These are phyloP conservation scores for Agrotis segetum DNA, from an alignment of 2,888 invertebrate genomes.

Conservation along the genomic window DNA sequence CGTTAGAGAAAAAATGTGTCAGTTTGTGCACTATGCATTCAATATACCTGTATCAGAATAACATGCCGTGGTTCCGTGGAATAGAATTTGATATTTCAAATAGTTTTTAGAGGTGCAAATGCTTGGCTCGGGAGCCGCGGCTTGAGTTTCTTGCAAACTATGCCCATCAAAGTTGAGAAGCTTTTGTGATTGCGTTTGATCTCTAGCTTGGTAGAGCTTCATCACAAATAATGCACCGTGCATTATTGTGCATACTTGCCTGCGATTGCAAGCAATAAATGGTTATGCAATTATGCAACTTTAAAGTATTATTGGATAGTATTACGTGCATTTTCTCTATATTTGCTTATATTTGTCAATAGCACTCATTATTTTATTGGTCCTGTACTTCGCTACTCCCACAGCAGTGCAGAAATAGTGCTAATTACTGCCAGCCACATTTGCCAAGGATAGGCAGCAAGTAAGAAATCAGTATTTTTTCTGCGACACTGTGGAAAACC, in stretches of 20 bases:
- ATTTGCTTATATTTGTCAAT: no score
- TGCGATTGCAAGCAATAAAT: neutral
- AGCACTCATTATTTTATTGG: no score
- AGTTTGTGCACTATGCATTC: neutral
- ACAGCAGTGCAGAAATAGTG: no score
- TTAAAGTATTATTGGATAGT: no score
- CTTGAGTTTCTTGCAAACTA: conserved; percentile 44
- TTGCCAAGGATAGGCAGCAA: no score
- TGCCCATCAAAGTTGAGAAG: conserved; percentile 47
- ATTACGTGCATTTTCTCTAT: neutral
- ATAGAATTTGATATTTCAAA: conserved; percentile 43
- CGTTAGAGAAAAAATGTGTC: neutral
- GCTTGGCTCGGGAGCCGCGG: conserved; percentile 1
- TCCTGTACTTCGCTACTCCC: no score
- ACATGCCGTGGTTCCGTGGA: neutral
- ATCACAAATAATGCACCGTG: neutral
- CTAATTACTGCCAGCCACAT: no score
- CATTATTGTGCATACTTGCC: neutral
- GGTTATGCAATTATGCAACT: no score
- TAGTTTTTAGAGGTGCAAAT: conserved; percentile 43
- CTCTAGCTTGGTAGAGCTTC: conserved; percentile 8
- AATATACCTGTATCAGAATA: neutral
- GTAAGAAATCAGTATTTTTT: no score
- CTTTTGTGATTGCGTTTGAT: conserved; percentile 48
- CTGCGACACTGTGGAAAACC: no score